These are phyloP conservation scores for Hyles lineata DNA, from an alignment of 2,888 invertebrate genomes.

Conservation along the genomic window DNA sequence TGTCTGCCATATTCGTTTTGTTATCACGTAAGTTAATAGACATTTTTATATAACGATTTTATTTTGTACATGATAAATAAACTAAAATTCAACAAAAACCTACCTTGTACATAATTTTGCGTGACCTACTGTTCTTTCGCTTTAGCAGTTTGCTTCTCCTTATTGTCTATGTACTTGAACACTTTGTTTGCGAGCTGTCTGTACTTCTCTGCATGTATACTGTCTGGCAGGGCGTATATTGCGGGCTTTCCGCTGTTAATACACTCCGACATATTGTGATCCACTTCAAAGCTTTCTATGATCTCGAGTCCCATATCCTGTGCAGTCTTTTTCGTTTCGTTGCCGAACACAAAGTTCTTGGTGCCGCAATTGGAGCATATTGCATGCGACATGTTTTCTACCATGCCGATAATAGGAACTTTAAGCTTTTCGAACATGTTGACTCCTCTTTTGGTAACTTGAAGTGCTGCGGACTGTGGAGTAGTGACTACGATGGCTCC, in stretches of 20 bases:
- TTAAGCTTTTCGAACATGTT: conserved; percentile 94
- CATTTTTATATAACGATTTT: conserved; percentile 52
- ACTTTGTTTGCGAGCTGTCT: conserved; percentile 76
- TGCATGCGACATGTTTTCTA: conserved; percentile 95
- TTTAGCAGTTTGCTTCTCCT: conserved; percentile 61
- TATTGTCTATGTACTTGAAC: conserved; percentile 73
- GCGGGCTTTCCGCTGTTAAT: conserved; percentile 91
- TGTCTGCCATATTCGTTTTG: conserved; percentile 34
- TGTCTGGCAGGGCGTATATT: conserved; percentile 87
- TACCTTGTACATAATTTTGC: conserved; percentile 42
- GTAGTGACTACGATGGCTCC: conserved; percentile 96
- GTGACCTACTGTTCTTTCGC: conserved; percentile 47
- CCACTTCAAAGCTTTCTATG: conserved; percentile 90
- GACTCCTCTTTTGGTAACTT: conserved; percentile 93
- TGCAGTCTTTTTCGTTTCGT: conserved; percentile 86
- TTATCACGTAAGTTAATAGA: conserved; percentile 45
- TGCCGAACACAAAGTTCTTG: conserved; percentile 90
- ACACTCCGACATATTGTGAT: conserved; percentile 87
- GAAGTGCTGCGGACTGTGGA: conserved; percentile 94
- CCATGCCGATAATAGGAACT: conserved; percentile 93
- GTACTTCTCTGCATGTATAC: conserved; percentile 78
- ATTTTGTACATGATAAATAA: conserved; percentile 64
- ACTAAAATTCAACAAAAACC: conserved; percentile 57
- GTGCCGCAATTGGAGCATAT: conserved; percentile 91
- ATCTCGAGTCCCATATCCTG: conserved; percentile 87